Evolutionary conservation across 35 echinoderm and acorn worm genomes (phyloP).

Genomic region (Heliocidaris tuberculata): DNA sequence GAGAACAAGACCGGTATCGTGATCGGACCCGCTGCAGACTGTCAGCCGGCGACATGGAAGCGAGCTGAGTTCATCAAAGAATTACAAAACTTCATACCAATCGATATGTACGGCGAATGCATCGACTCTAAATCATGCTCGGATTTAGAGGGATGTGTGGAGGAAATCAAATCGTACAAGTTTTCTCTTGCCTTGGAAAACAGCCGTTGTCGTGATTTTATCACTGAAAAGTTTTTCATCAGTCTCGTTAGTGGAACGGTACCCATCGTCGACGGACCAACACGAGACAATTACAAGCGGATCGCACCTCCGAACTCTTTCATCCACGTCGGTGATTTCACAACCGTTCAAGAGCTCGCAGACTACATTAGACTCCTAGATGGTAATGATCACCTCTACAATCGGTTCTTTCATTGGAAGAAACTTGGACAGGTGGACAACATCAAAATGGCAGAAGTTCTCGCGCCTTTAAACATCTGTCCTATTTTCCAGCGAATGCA

Average conservation of each 20-base stretch:
- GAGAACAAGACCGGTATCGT: slow-evolving; percentile 45
- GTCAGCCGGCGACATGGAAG: slow-evolving; percentile 47
- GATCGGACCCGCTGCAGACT: slow-evolving; percentile 64
- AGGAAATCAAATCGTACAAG: slow-evolving; percentile 59
- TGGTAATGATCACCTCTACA: slow-evolving; percentile 53
- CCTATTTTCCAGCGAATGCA: slow-evolving; percentile 16
- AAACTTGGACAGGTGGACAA: slow-evolving; percentile 50
- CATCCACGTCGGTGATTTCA: slow-evolving; percentile 70
- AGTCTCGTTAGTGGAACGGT: slow-evolving; percentile 42
- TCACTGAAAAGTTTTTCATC: slow-evolving; percentile 68
- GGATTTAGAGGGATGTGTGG: slow-evolving; percentile 15
- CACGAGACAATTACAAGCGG: slow-evolving; percentile 50
- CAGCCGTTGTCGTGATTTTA: slow-evolving; percentile 64
- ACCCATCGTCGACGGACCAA: slow-evolving; percentile 65
- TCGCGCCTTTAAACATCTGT: not conserved
- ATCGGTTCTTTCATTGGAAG: slow-evolving; percentile 67
- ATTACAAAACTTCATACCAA: slow-evolving; percentile 42
- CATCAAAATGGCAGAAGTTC: not conserved
- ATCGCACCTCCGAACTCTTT: slow-evolving; percentile 67
- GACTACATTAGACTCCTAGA: slow-evolving; percentile 61
- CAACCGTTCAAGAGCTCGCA: slow-evolving; percentile 38
- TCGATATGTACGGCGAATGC: slow-evolving; percentile 66
- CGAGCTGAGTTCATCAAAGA: slow-evolving; percentile 55
- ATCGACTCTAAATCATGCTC: slow-evolving; percentile 42
- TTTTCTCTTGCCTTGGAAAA: slow-evolving; percentile 77